Base-by-base conservation (phyloP, 30 jellyfish, hydroid and myxozoan species). In the Aurelia sp. region DNA sequence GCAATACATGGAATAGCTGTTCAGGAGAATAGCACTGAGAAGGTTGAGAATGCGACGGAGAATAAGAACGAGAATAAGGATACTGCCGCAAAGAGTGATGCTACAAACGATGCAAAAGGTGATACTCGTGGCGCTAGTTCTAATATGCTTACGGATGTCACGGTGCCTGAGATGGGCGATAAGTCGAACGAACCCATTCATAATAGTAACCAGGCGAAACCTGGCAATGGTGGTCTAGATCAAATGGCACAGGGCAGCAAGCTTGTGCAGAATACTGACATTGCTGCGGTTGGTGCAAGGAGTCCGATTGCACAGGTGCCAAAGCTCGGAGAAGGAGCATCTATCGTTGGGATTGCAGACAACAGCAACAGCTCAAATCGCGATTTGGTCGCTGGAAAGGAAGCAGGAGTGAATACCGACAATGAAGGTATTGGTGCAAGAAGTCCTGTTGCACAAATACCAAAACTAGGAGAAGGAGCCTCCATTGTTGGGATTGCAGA, bases 131-230 rank as follows among this genome's bases (percentile, higher is more conserved):
- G 44, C 0, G 44, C 86, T 12, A 64, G 53, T 22, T 60, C 88
- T 5, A 81, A 81, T 66, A 71, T 82, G 71, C 33, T 82, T 4
- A 71, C 92, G 3, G 92, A 71, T 55, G 60, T 69, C 18, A 70
- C 71, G 68, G 85, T 70, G 19, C 92, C 85, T 31, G 41, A 69
- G 2, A 58, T 82, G 85, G 89, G 81, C 13, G 67, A 63, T 23
- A 55, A 35, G 18, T 1, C 70, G 41, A 77, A 70, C 18, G 61
- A 72, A 65, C 18, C 66, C 20, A 62, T 16, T 9, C 9, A 48
- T n/a, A 53, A 35, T 51, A 19, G 40, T 59, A 74, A 22, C 19
- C 37, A n/a, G 35, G 30, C 74, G n/a, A 53, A 44, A 44, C 15
- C 15, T 4, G 55, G 55, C 15, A 44, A 44, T 44, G 55, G 8